Percentiles rank a stretch among this genome's conserved stretches.
phyloP scores from a whole-genome alignment of 2,888 invertebrate species.

The Liposcelis brunnea region DNA sequence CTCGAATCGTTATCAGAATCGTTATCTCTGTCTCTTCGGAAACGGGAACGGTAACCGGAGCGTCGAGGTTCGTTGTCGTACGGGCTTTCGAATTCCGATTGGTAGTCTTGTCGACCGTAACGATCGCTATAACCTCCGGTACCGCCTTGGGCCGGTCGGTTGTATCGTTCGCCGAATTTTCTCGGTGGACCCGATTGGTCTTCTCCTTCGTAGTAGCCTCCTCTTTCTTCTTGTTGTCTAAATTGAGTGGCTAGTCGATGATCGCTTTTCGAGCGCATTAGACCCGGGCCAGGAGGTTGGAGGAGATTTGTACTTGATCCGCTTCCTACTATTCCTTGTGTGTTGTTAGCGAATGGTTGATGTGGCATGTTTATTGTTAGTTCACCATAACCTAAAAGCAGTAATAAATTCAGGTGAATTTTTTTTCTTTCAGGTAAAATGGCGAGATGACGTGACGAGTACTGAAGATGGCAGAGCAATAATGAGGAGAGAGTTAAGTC shows the following conservation, averaged over 20 bases:
- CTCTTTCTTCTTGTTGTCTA: conserved; percentile 63
- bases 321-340: conserved; percentile 12
- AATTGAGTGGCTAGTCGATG: conserved; percentile 79
- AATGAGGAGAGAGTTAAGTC: too few relatives aligned
- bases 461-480: too few relatives aligned
- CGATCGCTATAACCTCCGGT: conserved; percentile 17
- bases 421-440: too few relatives aligned
- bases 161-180: conserved; percentile 49
- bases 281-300: conserved; percentile 46
- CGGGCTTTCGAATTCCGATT: conserved; percentile 38
- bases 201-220: conserved; percentile 31
- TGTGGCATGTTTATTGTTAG: conserved; percentile 55
- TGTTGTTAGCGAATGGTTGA: conserved; percentile 34
- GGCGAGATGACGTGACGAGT: too few relatives aligned
- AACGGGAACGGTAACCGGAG: conserved; percentile 33
- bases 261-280: conserved; percentile 86
- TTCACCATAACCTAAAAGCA: conserved; percentile 49
- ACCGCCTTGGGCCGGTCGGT: conserved; percentile 10
- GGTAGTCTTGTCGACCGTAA: conserved; percentile 32
- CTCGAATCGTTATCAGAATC: conserved; percentile 29
- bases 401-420: too few relatives aligned
- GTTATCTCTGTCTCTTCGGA: conserved; percentile 22
- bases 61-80: conserved; percentile 46
- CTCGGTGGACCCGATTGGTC: conserved; percentile 36
- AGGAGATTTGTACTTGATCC: conserved; percentile 32